Conservation (phyloP, 1,140 invertebrate species). For the Neodiprion pinetum region DNA sequence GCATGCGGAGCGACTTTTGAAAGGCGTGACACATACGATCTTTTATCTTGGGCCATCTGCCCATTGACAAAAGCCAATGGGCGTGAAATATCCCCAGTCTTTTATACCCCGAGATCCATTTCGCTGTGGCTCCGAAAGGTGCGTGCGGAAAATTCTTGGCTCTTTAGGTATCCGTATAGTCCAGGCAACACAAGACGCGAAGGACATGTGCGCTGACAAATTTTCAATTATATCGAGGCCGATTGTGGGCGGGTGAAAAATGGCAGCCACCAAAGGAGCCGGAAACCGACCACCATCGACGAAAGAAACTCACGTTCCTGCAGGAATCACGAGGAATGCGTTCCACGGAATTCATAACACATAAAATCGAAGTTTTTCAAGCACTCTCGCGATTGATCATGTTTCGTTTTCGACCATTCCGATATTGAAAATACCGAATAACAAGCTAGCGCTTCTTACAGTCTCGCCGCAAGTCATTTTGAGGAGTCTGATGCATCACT, state of each 20-base stretch:
- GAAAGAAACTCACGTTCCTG: too few relatives aligned
- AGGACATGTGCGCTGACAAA: constrained; percentile 6
- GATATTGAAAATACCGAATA: too few relatives aligned
- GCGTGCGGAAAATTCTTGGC: not conserved
- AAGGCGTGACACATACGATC: not conserved
- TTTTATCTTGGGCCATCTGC: constrained; percentile 1
- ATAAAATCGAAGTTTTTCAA: too few relatives aligned
- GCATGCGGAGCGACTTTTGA: not conserved
- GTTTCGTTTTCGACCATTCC: too few relatives aligned
- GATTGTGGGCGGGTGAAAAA: too few relatives aligned
- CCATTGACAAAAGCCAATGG: constrained; percentile 4
- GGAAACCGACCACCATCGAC: too few relatives aligned
- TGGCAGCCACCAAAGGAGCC: too few relatives aligned
- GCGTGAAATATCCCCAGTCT: constrained; percentile 1
- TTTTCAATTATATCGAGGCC: not conserved
- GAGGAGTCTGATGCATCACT: not conserved
- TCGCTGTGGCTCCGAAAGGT: not conserved
- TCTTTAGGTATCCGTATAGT: not conserved
- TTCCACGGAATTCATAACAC: too few relatives aligned
- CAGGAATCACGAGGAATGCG: too few relatives aligned
- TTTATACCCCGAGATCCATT: not conserved
- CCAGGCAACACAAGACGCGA: not conserved
- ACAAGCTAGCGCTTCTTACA: too few relatives aligned
- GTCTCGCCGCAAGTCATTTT: too few relatives aligned
- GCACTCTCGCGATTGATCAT: too few relatives aligned